These are phyloP conservation scores for Chymomyza fuscimana DNA, from an alignment of 2,888 invertebrate species.

Conservation along the genomic window DNA sequence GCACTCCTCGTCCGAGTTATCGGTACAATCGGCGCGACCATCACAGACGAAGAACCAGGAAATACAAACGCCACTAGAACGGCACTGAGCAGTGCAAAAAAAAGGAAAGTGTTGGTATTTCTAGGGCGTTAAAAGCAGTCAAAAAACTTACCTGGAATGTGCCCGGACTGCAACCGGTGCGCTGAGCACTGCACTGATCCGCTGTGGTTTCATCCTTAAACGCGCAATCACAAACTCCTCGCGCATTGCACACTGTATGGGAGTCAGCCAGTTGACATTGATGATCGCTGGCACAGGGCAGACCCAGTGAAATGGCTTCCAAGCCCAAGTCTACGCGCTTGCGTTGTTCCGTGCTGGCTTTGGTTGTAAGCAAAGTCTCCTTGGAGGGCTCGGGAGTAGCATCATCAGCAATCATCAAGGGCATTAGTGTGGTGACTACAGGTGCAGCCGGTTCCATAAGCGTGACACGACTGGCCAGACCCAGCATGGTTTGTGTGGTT, in stretches of 20 bases:
- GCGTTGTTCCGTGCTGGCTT: conserved; percentile 72
- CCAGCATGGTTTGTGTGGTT: conserved; percentile 79
- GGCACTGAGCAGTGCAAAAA: conserved; percentile 83
- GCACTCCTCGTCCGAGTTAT: conserved; percentile 93
- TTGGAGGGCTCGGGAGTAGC: conserved; percentile 62
- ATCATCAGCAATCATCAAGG: conserved; percentile 61
- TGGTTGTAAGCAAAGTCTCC: conserved; percentile 43
- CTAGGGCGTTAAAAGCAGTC: neutral
- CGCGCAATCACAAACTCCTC: conserved; percentile 87
- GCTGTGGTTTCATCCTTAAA: conserved; percentile 81
- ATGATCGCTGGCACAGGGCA: conserved; percentile 86
- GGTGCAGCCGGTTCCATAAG: conserved; percentile 80
- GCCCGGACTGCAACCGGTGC: conserved; percentile 89
- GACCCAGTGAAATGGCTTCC: conserved; percentile 86
- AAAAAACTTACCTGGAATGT: conserved; percentile 85
- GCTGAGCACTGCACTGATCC: conserved; percentile 84
- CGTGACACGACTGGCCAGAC: conserved; percentile 79
- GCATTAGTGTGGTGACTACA: conserved; percentile 71
- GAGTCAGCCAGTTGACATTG: conserved; percentile 91
- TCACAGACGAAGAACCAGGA: conserved; percentile 97
- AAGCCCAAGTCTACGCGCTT: conserved; percentile 79
- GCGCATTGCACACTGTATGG: conserved; percentile 85
- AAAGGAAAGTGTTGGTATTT: conserved; percentile 38
- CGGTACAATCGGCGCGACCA: conserved; percentile 88
- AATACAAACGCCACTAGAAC: conserved; percentile 91